A percentile compares a stretch with the other conserved stretches of the same genome.
phyloP scores from a whole-genome alignment of 35 echinoderm and acorn worm species.

The Ophiothrix spiculata region DNA sequence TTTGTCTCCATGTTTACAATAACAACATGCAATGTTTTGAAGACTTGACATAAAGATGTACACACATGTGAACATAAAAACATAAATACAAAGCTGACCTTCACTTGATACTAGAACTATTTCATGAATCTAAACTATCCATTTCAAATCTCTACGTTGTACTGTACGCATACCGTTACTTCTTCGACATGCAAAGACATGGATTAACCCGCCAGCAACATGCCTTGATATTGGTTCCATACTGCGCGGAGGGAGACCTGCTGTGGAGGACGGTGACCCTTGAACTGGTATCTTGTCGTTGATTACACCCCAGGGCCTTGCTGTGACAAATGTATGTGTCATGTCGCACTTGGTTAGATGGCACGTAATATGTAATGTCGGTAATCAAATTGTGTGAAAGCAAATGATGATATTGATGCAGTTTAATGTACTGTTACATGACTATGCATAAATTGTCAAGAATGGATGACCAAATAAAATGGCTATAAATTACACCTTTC shows the following conservation, averaged over 20 bases:
- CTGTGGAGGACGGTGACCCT: not conserved
- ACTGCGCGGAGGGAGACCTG: not conserved
- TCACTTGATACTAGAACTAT: slow-evolving; percentile 3
- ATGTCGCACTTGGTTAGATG: not conserved
- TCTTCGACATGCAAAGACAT: not conserved
- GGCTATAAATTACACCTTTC: too few species aligned
- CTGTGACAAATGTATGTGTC: slow-evolving; percentile 2
- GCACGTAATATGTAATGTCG: not conserved
- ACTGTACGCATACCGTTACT: not conserved
- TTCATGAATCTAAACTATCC: not conserved
- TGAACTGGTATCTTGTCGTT: not conserved
- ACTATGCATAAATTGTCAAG: not conserved
- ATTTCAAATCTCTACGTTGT: not conserved
- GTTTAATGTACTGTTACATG: not conserved
- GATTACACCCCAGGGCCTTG: not conserved
- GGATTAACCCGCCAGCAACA: not conserved
- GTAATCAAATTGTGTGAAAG: not conserved
- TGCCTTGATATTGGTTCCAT: not conserved
- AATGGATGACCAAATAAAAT: too few species aligned
- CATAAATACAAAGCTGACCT: not conserved
- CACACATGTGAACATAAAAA: not conserved
- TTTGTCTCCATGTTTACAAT: not conserved
- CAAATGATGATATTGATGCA: not conserved
- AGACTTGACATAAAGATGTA: not conserved
- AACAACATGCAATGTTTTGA: not conserved